phyloP scores from a whole-genome alignment of 2,113 vertebrate genomes.

The Lasiurus borealis region DNA sequence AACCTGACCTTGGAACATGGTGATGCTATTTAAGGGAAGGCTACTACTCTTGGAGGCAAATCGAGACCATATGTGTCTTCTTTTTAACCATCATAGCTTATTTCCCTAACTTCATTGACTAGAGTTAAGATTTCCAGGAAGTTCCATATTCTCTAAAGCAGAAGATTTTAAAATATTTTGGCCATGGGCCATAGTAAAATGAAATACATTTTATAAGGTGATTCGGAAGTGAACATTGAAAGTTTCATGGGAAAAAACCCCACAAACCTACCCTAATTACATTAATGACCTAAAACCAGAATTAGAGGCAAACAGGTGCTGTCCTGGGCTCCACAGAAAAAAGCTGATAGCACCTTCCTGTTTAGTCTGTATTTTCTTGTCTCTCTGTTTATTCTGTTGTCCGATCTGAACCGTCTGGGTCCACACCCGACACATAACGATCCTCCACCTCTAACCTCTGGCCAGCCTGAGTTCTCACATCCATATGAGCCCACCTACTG shows the following conservation, averaged over 20 bases:
- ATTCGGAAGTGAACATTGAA: neutral
- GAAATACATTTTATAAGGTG: neutral
- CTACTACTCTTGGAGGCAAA: neutral
- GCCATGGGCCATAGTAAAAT: neutral
- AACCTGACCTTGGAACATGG: neutral
- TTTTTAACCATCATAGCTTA: neutral
- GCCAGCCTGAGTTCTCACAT: neutral
- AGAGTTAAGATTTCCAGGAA: neutral
- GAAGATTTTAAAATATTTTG: conserved; percentile 46
- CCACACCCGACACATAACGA: neutral
- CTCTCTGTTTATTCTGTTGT: neutral
- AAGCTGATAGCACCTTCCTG: neutral
- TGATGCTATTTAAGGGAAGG: neutral
- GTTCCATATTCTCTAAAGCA: neutral
- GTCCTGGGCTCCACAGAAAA: neutral
- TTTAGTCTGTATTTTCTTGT: neutral
- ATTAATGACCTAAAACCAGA: neutral
- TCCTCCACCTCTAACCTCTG: neutral
- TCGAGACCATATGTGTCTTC: neutral
- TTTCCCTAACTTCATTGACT: conserved; percentile 56
- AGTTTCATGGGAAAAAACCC: neutral
- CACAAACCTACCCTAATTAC: neutral
- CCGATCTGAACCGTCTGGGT: neutral
- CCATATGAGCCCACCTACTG: neutral
- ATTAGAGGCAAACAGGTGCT: neutral